Base-by-base conservation (phyloP, 2,113 vertebrate species). In the Oryzias melastigma region DNA sequence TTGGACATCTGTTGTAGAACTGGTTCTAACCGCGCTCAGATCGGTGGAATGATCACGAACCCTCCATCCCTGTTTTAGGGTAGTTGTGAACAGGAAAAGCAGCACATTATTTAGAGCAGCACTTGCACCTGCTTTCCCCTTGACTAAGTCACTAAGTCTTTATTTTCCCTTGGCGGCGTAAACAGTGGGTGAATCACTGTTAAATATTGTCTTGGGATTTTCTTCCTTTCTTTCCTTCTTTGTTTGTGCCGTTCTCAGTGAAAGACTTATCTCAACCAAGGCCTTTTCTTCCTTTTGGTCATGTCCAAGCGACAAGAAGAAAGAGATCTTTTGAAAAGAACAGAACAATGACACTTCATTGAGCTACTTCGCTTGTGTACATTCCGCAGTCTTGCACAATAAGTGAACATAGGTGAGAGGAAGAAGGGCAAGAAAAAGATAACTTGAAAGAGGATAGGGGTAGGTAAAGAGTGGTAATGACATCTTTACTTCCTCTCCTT, bases 171-270 rank as follows among this genome's bases (percentile, higher is more conserved):
- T n/a, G 56, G 48, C 52, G 65, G 73, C 69, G 72, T 82, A 76
- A 85, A 78, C 73, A 80, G 57, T 58, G 62, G 77, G 82, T 83
- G 82, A 89, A 87, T 89, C 84, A 86, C 76, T 83, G 80, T 84
- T 77, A 80, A 85, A 91, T 90, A 88, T 90, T 88, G 87, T 87
- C 82, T 83, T 63, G 83, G 68, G 77, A 78, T 82, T 83, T 87
- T 81, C 68, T 62, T 8, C 55, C 52, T 85, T 80, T 82, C 58
- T 77, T 84, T 73, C 71, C 57, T 69, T 59, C 59, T 80, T 55
- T 52, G 73, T 75, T 61, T 71, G 67, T 68, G 51, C 75, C 65
- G 65, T 58, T 81, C 82, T 79, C 58, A 70, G 19, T 68, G 43
- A 79, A 72, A 73, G 49, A 69, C 74, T 80, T 68, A 86, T 85